Percentiles rank a stretch among this genome's conserved stretches.
These are phyloP conservation scores for Trididemnum nubilum DNA, from an alignment of 23 tunicate species.

Conservation along the genomic window DNA sequence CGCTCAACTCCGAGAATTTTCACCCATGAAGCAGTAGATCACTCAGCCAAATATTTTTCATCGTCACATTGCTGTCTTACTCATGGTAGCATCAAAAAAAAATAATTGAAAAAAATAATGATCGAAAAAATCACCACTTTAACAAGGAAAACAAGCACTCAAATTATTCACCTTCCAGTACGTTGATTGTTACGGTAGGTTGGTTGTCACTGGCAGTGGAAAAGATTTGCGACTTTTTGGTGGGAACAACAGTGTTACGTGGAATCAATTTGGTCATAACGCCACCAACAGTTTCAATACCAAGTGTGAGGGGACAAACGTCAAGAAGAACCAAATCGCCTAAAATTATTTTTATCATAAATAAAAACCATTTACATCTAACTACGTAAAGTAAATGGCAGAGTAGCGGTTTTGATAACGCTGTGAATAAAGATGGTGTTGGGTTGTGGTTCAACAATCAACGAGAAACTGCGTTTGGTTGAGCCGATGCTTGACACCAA, in stretches of 20 bases:
- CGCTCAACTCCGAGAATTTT: too few relatives aligned
- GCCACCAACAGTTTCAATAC: constrained; percentile 99
- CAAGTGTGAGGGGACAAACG: constrained; percentile 94
- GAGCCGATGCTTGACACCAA: too few relatives aligned
- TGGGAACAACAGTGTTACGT: constrained; percentile 97
- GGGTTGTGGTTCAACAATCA: too few relatives aligned
- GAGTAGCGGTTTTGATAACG: too few relatives aligned
- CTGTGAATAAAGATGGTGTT: too few relatives aligned
- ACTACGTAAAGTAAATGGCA: background rate
- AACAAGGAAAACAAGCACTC: too few relatives aligned
- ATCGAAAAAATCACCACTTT: background rate
- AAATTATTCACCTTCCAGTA: constrained; percentile 78
- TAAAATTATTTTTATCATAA: constrained; percentile 29
- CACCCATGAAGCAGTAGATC: too few relatives aligned
- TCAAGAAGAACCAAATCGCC: constrained; percentile 94
- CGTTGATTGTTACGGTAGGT: constrained; percentile 96
- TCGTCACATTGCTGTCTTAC: too few relatives aligned
- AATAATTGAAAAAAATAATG: background rate
- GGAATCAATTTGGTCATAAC: constrained; percentile 97
- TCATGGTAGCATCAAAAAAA: too few relatives aligned
- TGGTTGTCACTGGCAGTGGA: constrained; percentile 99
- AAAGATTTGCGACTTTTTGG: constrained; percentile 96
- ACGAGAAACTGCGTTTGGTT: too few relatives aligned
- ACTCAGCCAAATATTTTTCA: too few relatives aligned
- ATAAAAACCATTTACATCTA: background rate